Percentiles rank a stretch among this genome's conserved stretches.
phyloP scores from a whole-genome alignment of 1,140 invertebrate genomes.

The Copidosoma floridanum region DNA sequence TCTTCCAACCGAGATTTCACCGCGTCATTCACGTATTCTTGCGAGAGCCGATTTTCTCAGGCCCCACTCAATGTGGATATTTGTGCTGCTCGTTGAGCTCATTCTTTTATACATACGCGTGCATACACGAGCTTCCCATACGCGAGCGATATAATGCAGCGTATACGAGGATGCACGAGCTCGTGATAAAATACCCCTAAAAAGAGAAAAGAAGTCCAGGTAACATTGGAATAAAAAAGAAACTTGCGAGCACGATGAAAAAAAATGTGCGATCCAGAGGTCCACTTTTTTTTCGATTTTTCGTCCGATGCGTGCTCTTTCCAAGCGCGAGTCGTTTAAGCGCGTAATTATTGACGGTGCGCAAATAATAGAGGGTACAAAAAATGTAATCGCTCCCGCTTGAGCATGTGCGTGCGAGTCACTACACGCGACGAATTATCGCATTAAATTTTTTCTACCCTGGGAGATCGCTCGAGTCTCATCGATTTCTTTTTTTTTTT shows the following conservation, averaged over 20 bases:
- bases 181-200: conserved; percentile 14
- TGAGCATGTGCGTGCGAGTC: not conserved
- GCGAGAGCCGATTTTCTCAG: not conserved
- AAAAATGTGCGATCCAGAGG: not conserved
- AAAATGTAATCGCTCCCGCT: not conserved
- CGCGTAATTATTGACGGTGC: not conserved
- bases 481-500: not conserved
- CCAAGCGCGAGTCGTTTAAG: not conserved
- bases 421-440: conserved; percentile 1
- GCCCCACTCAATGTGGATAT: not conserved
- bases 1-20: not conserved
- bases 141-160: no score
- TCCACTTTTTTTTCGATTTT: no score
- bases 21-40: conserved; percentile 5
- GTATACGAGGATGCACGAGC: not conserved
- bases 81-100: not conserved
- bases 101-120: not conserved
- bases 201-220: not conserved
- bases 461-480: not conserved
- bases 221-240: conserved; percentile 4
- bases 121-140: no score
- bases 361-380: not conserved
- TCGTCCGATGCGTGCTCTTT: no score
- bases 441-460: conserved; percentile 6
- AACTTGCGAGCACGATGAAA: not conserved